A percentile compares a stretch with the other conserved stretches of the same genome.
phyloP scores from a whole-genome alignment of 53 echinoderm and acorn worm species.

The Luidia sarsii region DNA sequence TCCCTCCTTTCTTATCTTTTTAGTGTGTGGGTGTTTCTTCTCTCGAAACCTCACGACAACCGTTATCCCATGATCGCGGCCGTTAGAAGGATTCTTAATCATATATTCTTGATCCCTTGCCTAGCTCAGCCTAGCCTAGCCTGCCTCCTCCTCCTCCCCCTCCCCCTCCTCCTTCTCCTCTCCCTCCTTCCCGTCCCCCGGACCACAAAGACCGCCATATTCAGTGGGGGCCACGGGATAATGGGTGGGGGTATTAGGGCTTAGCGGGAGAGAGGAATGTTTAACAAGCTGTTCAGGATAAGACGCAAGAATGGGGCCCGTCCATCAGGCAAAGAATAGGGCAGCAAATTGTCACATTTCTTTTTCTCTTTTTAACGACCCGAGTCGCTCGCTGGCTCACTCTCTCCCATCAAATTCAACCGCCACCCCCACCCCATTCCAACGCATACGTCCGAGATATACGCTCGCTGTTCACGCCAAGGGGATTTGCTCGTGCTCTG shows the following conservation, averaged over 20 bases:
- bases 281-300: constrained; percentile 27
- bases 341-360: constrained; percentile 9
- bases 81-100: constrained; percentile 9
- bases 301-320: constrained; percentile 4
- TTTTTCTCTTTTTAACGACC: neutral
- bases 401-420: neutral
- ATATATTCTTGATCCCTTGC: constrained; percentile 41
- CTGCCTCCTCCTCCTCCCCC: no score
- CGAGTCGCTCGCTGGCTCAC: neutral
- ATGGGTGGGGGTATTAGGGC: constrained; percentile 7
- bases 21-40: no score
- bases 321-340: constrained; percentile 19
- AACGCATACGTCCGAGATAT: no score
- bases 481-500: no score
- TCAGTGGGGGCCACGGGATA: constrained; percentile 16
- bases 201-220: constrained; percentile 29
- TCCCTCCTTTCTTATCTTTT: neutral
- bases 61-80: constrained; percentile 36
- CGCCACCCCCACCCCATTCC: no score
- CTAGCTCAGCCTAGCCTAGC: no score
- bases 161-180: no score
- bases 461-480: no score
- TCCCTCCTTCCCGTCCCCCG: no score
- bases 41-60: constrained; percentile 8
- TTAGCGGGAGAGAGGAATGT: neutral